These are phyloP conservation scores for Stenopsyche tienmushanensis DNA, from an alignment of 1,140 invertebrate species.

Conservation along the genomic window DNA sequence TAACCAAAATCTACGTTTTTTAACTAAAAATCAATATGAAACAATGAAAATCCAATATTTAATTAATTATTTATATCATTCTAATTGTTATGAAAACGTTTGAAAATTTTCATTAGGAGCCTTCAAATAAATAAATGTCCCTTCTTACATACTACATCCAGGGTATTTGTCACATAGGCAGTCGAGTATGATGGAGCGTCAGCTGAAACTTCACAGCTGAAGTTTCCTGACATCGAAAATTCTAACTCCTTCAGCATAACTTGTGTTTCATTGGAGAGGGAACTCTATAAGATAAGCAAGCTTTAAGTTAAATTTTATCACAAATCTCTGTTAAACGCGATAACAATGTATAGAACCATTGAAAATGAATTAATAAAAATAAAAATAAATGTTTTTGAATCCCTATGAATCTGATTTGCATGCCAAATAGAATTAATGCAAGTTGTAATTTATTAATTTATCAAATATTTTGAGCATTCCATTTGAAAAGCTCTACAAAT, in stretches of 20 bases:
- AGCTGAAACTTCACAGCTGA: constrained; percentile 83
- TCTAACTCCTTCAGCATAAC: constrained; percentile 71
- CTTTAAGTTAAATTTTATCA: no score
- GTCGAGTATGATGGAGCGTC: constrained; percentile 76
- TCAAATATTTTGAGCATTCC: no score
- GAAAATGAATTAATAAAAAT: no score
- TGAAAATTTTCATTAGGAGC: neutral
- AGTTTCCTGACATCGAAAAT: constrained; percentile 74
- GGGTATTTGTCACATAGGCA: constrained; percentile 61
- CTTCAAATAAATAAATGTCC: constrained; percentile 1
- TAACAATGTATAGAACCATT: no score
- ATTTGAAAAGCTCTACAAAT: no score
- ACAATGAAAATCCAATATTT: neutral
- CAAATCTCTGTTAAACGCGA: no score
- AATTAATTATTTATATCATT: neutral
- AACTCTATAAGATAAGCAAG: constrained; percentile 69
- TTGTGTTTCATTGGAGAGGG: constrained; percentile 70
- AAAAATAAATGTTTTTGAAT: neutral
- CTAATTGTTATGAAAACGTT: neutral
- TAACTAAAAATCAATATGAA: no score
- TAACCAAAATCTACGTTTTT: no score
- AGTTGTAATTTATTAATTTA: neutral
- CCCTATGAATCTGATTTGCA: neutral
- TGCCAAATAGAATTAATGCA: neutral
- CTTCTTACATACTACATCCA: constrained; percentile 76